Base-by-base conservation (phyloP, 2,113 vertebrate genomes). In the Microcebus griseorufus region DNA sequence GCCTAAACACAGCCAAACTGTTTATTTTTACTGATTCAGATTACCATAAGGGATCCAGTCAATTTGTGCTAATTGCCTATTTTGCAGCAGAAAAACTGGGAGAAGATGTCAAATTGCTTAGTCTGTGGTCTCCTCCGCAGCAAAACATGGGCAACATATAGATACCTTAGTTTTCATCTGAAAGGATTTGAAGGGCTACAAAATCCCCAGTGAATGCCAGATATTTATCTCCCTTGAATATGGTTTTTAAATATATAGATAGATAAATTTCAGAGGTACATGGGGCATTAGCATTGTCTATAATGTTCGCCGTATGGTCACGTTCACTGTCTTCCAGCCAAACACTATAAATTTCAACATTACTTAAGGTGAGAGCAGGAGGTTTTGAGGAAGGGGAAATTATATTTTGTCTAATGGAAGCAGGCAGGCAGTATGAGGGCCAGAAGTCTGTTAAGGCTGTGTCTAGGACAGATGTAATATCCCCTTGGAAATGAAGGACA, bases 11-110 rank as follows among this genome's bases (percentile, higher is more conserved):
- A 67, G 8, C 12, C 16, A 86, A 75, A 10, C n/a, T 73, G 5
- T 83, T 94, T 85, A 37, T 84, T 85, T 78, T 65, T 94, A 62
- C 3, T 34, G 9, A 45, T 85, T 95, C 34, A 72, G 48, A 82
- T 58, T 32, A 78, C 51, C 45, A 39, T 6, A 58, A 51, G 37
- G 7, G 22, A 78, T 85, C 45, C 11, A 64, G 39, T 62, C 65
- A 76, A 22, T 94, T 89, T 86, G 14, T 92, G 42, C 6, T 45
- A 84, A 84, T 79, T 86, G 14, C 1, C 37, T 87, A 12, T 82
- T 95, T 14, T 45, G 45, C 1, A 39, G 32, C 17, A 78, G 72
- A 20, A 92, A 72, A 79, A 81, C 16, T 55, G 11, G 37, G 34
- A 32, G 64, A 65, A 42, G 75, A 51, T 32, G 42, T 62, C 1